phyloP scores from a whole-genome alignment of 2,888 invertebrate species.

The Tetranychus piercei region DNA sequence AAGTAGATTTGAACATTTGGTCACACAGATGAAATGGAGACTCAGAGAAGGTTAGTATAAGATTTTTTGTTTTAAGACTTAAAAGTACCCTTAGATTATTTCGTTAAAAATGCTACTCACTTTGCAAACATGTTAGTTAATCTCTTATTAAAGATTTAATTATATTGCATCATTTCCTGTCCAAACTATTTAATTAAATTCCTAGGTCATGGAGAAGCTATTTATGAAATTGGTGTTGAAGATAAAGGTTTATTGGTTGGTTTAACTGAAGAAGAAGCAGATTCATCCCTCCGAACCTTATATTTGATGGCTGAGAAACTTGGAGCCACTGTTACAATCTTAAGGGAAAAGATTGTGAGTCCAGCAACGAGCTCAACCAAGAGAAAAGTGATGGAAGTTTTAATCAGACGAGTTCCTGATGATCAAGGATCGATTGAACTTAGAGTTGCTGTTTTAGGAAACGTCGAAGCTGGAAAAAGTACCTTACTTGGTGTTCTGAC shows the following conservation, averaged over 20 bases:
- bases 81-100: not conserved
- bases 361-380: slow-evolving; percentile 16
- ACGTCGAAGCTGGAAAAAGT: slow-evolving; percentile 91
- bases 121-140: too few species aligned
- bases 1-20: slow-evolving; percentile 78
- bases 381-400: slow-evolving; percentile 44
- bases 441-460: slow-evolving; percentile 77
- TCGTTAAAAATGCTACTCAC: not conserved
- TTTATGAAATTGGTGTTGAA: slow-evolving; percentile 88
- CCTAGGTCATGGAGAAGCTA: slow-evolving; percentile 69
- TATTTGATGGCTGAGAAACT: slow-evolving; percentile 64
- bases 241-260: slow-evolving; percentile 42
- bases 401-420: slow-evolving; percentile 67
- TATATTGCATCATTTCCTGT: not conserved
- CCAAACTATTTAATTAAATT: not conserved
- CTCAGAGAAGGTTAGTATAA: slow-evolving; percentile 50
- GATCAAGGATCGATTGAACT: slow-evolving; percentile 74
- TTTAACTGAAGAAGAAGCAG: slow-evolving; percentile 59
- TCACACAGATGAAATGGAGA: slow-evolving; percentile 97
- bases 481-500: slow-evolving; percentile 86
- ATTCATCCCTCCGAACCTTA: slow-evolving; percentile 64
- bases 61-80: not conserved
- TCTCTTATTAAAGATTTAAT: not conserved
- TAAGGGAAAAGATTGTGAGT: slow-evolving; percentile 45
- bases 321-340: slow-evolving; percentile 57